phyloP scores from a whole-genome alignment of 1,140 invertebrate genomes.

The Drosophila sp. region DNA sequence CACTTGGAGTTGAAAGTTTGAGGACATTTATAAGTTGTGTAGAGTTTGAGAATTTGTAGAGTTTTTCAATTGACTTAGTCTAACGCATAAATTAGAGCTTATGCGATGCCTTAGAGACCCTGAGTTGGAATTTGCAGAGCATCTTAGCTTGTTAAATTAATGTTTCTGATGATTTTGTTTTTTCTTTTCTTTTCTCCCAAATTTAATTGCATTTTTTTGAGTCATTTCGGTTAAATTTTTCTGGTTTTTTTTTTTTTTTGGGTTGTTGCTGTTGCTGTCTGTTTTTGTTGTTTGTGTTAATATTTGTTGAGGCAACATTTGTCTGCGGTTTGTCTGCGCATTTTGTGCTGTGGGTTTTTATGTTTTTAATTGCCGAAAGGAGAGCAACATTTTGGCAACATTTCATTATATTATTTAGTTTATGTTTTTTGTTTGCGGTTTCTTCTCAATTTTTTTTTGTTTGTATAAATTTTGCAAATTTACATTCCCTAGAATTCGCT shows the following conservation, averaged over 20 bases:
- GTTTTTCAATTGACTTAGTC: too few relatives aligned
- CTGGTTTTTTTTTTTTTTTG: conserved; percentile 1
- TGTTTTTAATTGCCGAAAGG: conserved; percentile 42
- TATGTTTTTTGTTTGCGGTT: conserved; percentile 28
- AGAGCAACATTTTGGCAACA: conserved; percentile 6
- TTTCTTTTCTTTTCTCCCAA: neutral
- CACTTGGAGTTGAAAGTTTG: too few relatives aligned
- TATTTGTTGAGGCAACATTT: conserved; percentile 23
- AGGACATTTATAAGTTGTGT: too few relatives aligned
- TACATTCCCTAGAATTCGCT: conserved; percentile 5
- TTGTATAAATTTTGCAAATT: conserved; percentile 26
- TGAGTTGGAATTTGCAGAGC: too few relatives aligned
- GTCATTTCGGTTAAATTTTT: neutral
- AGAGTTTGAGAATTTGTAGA: too few relatives aligned
- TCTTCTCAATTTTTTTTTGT: conserved; percentile 19
- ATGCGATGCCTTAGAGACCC: too few relatives aligned
- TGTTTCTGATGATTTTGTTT: neutral
- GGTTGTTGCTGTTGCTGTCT: conserved; percentile 19
- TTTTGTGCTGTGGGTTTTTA: conserved; percentile 33
- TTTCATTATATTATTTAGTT: conserved; percentile 23
- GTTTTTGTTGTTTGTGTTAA: conserved; percentile 22
- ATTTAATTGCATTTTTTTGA: conserved; percentile 1
- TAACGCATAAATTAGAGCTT: neutral
- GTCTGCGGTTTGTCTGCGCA: conserved; percentile 46
- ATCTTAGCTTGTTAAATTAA: too few relatives aligned